Percentiles rank a stretch among this genome's conserved stretches.
Evolutionary conservation across 2,113 vertebrate species (phyloP).

Genomic region (Megaceryle maxima): DNA sequence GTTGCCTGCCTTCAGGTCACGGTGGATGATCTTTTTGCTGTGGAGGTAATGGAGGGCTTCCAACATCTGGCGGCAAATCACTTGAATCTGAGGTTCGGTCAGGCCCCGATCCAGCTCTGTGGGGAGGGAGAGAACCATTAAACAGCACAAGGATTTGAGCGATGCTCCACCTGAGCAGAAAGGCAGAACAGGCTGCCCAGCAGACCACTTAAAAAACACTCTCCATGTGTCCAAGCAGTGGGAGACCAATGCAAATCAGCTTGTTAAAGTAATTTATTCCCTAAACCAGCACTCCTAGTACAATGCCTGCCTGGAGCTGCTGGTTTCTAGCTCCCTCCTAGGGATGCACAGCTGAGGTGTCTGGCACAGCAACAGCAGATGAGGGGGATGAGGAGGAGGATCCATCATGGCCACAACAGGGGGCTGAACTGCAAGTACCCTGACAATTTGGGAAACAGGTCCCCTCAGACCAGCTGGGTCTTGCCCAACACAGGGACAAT

Average conservation of each 20-base stretch:
- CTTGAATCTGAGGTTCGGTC: conserved; percentile 91
- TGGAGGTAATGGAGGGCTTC: conserved; percentile 93
- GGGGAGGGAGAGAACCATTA: neutral
- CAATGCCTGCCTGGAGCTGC: neutral
- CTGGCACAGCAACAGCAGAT: neutral
- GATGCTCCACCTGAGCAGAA: neutral
- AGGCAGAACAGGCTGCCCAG: neutral
- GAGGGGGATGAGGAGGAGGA: neutral
- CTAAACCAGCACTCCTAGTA: rapidly evolving
- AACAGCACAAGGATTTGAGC: rapidly evolving
- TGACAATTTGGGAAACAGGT: rapidly evolving
- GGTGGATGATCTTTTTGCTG: conserved; percentile 93
- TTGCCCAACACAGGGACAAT: rapidly evolving
- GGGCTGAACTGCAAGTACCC: neutral
- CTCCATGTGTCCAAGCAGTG: neutral
- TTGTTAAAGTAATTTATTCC: neutral
- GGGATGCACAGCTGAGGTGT: neutral
- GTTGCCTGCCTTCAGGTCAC: conserved; percentile 96
- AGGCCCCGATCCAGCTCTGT: conserved; percentile 92
- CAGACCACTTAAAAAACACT: neutral
- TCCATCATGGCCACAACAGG: neutral
- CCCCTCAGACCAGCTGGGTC: neutral
- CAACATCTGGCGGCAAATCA: conserved; percentile 93
- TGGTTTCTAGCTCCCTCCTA: neutral
- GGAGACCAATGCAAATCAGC: neutral